These are phyloP conservation scores for Clarias macrocephalus DNA, from an alignment of 2,113 vertebrate genomes.

Conservation along the genomic window DNA sequence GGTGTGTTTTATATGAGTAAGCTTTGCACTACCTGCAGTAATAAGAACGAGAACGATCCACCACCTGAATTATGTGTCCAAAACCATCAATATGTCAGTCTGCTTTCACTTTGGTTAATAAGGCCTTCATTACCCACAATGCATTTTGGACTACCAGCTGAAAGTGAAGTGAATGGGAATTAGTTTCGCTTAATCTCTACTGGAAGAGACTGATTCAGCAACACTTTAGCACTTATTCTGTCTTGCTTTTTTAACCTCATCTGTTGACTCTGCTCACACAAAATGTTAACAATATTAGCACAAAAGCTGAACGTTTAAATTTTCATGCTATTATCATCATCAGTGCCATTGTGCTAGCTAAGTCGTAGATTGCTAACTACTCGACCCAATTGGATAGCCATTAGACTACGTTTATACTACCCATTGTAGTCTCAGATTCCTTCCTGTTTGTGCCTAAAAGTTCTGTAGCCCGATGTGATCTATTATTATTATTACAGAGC, in stretches of 20 bases:
- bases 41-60: neutral
- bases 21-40: neutral
- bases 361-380: neutral
- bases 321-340: too few species aligned
- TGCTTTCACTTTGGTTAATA: neutral
- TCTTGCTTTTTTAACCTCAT: neutral
- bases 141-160: neutral
- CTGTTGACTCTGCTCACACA: neutral
- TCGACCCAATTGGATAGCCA: neutral
- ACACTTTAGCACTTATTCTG: neutral
- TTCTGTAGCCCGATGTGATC: too few species aligned
- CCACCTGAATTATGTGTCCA: neutral
- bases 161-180: neutral
- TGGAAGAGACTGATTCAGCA: neutral
- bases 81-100: neutral
- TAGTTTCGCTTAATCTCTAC: neutral
- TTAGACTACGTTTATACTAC: too few species aligned
- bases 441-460: too few species aligned
- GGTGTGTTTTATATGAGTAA: neutral
- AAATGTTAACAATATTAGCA: too few species aligned
- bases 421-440: too few species aligned
- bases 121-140: neutral
- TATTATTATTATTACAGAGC: slow-evolving; percentile 36
- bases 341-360: neutral
- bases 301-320: too few species aligned